Evolutionary conservation across 2,888 invertebrate genomes (phyloP).

Genomic region (Ischnura elegans): DNA sequence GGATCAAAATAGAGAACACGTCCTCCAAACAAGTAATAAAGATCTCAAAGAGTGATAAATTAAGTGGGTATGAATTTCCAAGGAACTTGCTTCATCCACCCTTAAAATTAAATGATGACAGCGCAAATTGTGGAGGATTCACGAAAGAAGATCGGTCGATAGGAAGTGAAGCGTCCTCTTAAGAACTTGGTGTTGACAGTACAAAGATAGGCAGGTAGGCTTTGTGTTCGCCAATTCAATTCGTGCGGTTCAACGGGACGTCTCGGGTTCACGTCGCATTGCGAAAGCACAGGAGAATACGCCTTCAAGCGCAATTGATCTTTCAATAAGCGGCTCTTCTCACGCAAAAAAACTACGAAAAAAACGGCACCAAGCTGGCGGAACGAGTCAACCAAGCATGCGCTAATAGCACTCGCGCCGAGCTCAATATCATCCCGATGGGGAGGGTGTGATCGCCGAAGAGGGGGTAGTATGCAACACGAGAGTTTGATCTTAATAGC

Average conservation of each 20-base stretch:
- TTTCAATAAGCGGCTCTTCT: background rate
- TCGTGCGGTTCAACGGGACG: background rate
- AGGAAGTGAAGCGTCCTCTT: no score
- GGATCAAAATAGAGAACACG: no score
- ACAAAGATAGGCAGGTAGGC: no score
- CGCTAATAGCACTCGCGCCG: no score
- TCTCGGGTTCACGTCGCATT: background rate
- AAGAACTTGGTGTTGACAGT: no score
- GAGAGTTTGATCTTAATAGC: background rate
- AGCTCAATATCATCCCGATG: background rate
- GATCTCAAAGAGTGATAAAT: no score
- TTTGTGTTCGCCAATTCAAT: background rate
- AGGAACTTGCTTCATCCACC: no score
- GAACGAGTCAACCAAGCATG: background rate
- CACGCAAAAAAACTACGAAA: background rate
- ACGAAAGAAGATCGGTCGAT: no score
- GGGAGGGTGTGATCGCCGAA: background rate
- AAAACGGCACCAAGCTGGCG: background rate
- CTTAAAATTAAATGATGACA: no score
- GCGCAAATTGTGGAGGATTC: no score
- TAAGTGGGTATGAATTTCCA: no score
- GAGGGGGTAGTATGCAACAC: background rate
- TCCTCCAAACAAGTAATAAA: no score
- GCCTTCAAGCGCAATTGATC: background rate
- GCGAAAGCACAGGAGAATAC: background rate